Evolutionary conservation across 2,797 vertebrate genomes (phyloP).

Genomic region (Brotula barbata): DNA sequence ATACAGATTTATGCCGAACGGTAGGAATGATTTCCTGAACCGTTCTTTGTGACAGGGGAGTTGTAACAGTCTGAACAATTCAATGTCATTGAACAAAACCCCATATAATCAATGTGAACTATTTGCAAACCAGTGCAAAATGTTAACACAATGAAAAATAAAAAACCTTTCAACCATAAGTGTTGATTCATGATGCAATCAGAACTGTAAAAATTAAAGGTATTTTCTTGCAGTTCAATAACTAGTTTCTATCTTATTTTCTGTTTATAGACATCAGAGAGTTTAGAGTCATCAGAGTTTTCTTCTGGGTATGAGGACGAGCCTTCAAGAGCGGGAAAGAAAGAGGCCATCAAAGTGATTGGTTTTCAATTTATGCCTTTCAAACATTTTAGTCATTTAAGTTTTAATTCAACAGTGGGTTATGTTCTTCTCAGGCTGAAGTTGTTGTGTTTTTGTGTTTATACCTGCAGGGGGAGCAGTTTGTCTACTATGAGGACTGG

Average conservation of each 20-base stretch:
- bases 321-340: constrained; percentile 69
- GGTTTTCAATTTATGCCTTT: neutral
- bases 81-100: too few species aligned
- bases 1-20: too few species aligned
- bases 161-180: too few species aligned
- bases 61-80: too few species aligned
- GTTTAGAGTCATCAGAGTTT: constrained; percentile 78
- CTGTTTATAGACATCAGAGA: constrained; percentile 69
- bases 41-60: too few species aligned
- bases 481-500: constrained; percentile 91
- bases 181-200: too few species aligned
- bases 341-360: constrained; percentile 72
- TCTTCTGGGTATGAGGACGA: constrained; percentile 78
- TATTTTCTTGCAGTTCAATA: neutral
- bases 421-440: neutral
- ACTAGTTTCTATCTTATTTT: constrained; percentile 12
- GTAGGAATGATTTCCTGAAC: too few species aligned
- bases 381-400: neutral
- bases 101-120: too few species aligned
- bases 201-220: neutral
- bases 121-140: too few species aligned
- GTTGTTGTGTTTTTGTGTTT: neutral
- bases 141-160: too few species aligned
- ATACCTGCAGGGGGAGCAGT: constrained; percentile 85
- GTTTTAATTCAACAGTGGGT: neutral